phyloP scores from a whole-genome alignment of 2,797 vertebrate species.

The Tragopan temminckii region DNA sequence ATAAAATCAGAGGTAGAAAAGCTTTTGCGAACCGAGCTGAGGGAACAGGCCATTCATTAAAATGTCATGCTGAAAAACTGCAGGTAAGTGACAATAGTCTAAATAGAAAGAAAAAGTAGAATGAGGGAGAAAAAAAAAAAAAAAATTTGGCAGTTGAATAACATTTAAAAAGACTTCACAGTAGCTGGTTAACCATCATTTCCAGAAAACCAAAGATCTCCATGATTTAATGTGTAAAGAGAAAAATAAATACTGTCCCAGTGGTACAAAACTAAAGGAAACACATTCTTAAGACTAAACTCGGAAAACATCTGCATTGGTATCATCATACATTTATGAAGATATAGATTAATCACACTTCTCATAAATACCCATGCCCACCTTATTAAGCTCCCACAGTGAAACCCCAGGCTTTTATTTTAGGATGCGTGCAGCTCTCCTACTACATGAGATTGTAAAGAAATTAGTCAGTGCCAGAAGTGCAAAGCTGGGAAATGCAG shows the following conservation, averaged over 20 bases:
- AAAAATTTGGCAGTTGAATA: neutral
- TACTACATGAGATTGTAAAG: neutral
- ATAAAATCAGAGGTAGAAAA: conserved; percentile 35
- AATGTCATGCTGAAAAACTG: conserved; percentile 23
- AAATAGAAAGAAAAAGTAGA: conserved; percentile 14
- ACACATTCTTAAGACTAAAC: neutral
- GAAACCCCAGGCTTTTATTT: neutral
- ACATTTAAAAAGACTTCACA: neutral
- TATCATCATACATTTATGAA: neutral
- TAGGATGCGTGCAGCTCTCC: neutral
- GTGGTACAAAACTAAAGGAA: neutral
- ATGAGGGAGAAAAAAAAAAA: neutral
- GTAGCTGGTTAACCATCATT: neutral
- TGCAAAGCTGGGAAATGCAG: neutral
- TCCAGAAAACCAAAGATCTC: neutral
- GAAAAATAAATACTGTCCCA: neutral
- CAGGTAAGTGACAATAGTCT: neutral
- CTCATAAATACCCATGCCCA: neutral
- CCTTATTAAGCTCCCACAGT: neutral
- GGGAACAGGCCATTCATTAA: conserved; percentile 43
- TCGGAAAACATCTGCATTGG: neutral
- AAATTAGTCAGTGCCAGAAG: neutral
- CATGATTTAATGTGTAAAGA: neutral
- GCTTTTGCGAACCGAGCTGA: neutral
- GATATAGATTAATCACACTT: neutral